These are phyloP conservation scores for Phenacoccus solenopsis DNA, from an alignment of 1,140 invertebrate species.

Conservation along the genomic window DNA sequence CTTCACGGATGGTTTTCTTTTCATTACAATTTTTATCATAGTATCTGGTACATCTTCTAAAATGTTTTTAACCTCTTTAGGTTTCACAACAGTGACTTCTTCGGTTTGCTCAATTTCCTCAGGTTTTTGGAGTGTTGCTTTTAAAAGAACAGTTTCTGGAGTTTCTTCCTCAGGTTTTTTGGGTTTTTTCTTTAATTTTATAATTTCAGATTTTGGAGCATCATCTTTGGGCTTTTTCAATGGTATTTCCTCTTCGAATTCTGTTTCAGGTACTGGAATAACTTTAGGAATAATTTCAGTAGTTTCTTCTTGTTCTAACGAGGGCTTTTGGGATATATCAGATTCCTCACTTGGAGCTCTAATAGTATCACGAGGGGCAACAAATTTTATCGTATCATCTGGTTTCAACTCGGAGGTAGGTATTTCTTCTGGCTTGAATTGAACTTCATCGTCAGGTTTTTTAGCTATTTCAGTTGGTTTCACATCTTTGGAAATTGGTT, in stretches of 20 bases:
- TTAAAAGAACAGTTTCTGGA: conserved; percentile 30
- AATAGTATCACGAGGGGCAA: not conserved
- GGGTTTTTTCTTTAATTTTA: conserved; percentile 23
- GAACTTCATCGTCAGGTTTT: not conserved
- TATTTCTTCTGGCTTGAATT: conserved; percentile 19
- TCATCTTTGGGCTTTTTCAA: conserved; percentile 25
- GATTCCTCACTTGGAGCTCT: not conserved
- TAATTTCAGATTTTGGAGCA: conserved; percentile 21
- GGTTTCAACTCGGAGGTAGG: not conserved
- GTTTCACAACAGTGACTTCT: not conserved
- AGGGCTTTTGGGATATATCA: not conserved
- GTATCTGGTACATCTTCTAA: not conserved
- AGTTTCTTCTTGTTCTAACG: too few species aligned
- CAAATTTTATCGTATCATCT: not conserved
- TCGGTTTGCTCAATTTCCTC: not conserved
- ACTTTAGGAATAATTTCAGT: too few species aligned
- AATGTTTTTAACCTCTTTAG: not conserved
- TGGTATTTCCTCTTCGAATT: conserved; percentile 19
- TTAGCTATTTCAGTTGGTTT: conserved; percentile 27
- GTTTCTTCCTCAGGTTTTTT: conserved; percentile 27
- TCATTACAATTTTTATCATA: not conserved
- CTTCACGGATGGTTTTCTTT: not conserved
- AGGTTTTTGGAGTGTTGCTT: conserved; percentile 5
- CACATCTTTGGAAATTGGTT: conserved; percentile 30
- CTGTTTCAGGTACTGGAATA: not conserved